These are phyloP conservation scores for Rynchops niger DNA, from an alignment of 2,113 vertebrate species.

Conservation along the genomic window DNA sequence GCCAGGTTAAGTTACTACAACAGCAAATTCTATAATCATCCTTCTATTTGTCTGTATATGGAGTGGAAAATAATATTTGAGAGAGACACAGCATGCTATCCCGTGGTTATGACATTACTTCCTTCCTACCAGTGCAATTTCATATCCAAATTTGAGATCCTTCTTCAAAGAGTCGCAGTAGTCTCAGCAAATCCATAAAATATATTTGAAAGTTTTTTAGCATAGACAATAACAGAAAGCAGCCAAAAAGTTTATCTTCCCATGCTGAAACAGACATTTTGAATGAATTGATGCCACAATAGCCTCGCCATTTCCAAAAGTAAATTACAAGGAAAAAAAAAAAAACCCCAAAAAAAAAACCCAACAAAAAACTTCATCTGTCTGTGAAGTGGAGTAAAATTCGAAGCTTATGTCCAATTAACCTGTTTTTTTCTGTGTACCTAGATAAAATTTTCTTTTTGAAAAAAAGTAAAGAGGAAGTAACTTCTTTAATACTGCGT, in stretches of 20 bases:
- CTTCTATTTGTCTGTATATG: neutral
- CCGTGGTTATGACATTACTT: neutral
- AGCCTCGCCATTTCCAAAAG: neutral
- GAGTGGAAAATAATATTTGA: neutral
- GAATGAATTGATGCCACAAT: neutral
- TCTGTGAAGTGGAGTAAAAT: neutral
- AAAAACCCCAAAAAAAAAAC: too few relatives aligned
- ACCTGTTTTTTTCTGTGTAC: neutral
- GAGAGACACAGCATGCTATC: neutral
- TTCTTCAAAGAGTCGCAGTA: neutral
- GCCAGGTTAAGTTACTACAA: neutral
- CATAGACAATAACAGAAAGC: neutral
- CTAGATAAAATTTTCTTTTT: neutral
- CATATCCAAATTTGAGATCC: neutral
- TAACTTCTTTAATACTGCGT: neutral
- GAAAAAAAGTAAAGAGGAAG: neutral
- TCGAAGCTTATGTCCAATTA: neutral
- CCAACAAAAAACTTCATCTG: rapidly evolving
- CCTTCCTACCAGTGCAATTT: neutral
- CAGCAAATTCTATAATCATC: neutral
- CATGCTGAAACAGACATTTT: neutral
- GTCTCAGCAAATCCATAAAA: neutral
- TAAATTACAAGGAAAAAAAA: neutral
- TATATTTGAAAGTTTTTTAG: neutral
- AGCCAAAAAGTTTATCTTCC: neutral